Base-by-base conservation (phyloP, 2,113 vertebrate species). In the Erinaceus europaeus region DNA sequence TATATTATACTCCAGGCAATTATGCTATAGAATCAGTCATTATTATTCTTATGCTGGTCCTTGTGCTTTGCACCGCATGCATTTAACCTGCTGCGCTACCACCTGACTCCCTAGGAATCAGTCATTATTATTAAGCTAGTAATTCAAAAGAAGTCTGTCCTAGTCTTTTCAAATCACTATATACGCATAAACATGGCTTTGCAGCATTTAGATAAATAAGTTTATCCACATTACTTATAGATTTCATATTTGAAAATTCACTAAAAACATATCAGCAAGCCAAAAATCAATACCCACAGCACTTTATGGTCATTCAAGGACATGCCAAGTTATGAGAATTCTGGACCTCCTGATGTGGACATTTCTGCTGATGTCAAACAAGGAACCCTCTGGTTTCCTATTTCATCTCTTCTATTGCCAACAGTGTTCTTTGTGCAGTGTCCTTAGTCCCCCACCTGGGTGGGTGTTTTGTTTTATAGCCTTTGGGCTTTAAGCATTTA, bases 161-260 rank as follows among this genome's bases (percentile, higher is more conserved):
- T 23, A 77, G 7, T 18, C 55, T 69, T 20, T 40, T 79, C 48
- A 67, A 67, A 73, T n/a, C 38, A 23, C 7, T 57, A 14, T 29
- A 81, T 64, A 80, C n/a, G 86, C n/a, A 61, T 34, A 86, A 81
- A 77, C 29, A 59, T 76, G 40, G 32, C 82, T 90, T 23, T 78
- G n/a, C 29, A 77, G 13, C n/a, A 74, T 68, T 77, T 65, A 46
- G 77, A 69, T 38, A 76, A 61, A 1, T 84, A 93, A 84, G 25
- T 34, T 48, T 42, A 88, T 32, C 12, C n/a, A 71, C 4, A 68
- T 65, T 82, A 82, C 38, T 44, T 88, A 12, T 12, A 64, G 80
- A 86, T 23, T 84, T 25, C 9, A 46, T 57, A 68, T 53, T 14
- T 86, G 14, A 11, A 76, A 72, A 50, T 62, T 44, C 34, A 74